Base-by-base conservation (phyloP, 1,140 invertebrate genomes). In the Caenorhabditis inopinata region DNA sequence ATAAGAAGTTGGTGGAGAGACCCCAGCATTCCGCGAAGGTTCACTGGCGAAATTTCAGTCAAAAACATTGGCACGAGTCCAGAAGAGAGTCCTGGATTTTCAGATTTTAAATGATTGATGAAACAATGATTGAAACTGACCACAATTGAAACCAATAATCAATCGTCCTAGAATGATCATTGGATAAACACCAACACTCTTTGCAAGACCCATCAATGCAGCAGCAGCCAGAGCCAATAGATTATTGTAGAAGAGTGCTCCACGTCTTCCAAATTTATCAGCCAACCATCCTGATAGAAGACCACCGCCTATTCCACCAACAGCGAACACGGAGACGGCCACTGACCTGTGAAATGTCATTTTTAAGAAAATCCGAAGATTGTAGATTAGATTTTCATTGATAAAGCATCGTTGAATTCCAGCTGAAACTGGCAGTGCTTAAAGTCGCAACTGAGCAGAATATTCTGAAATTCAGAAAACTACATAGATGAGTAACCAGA, bases 131-230 rank as follows among this genome's bases (percentile, higher is more conserved):
- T n/a, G n/a, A n/a, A n/a, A 48, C 62, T 53, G n/a, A 35, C 94
- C 94, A 18, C 92, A 92, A 89, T 95, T 95, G 18, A 95, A 91
- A 74, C 94, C 94, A 46, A 95, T 94, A 0, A 96, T 81, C 49
- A 98, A 94, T 90, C 96, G 92, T 85, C 96, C 96, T 88, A 96
- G 92, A 90, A 97, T 96, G 87, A 99, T 92, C 91, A 98, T 93
- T 92, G 97, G 96, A 91, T 95, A 97, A 84, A 94, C 94, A 89
- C 93, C 92, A 88, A 93, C 93, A 87, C 94, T 92, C 91, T 97
- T 97, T 82, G 95, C 95, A 89, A 94, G 94, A 87, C 94, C 94
- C 95, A 98, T 97, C 78, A 98, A 91, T 89, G 92, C 93, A 81
- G 93, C 95, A 86, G 95, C 96, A 86, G 93, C 92, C 88, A 98